Evolutionary conservation across 2,888 invertebrate genomes (phyloP).

Genomic region (Drymonia ruficornis): DNA sequence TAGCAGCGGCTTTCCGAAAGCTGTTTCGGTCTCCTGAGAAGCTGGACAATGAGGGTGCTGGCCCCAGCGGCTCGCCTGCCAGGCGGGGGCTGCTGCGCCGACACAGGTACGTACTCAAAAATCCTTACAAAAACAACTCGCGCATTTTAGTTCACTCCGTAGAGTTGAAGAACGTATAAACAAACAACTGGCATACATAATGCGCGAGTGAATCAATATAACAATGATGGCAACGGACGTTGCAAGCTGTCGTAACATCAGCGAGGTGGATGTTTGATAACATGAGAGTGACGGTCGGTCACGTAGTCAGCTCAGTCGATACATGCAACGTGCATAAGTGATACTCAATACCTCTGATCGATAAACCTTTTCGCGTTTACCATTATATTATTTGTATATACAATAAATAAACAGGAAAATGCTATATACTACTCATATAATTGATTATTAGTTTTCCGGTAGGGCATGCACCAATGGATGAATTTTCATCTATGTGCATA

Average conservation of each 20-base stretch:
- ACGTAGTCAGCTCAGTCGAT: conserved; percentile 28
- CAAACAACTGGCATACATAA: conserved; percentile 25
- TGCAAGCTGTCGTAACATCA: conserved; percentile 34
- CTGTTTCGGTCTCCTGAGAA: conserved; percentile 90
- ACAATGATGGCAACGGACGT: conserved; percentile 21
- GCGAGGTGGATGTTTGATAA: conserved; percentile 43
- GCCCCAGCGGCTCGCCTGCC: conserved; percentile 86
- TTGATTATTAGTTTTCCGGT: not conserved
- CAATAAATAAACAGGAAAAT: conserved; percentile 10
- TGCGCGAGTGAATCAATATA: conserved; percentile 27
- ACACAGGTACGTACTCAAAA: conserved; percentile 65
- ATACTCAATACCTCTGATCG: not conserved
- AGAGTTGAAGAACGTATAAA: conserved; percentile 16
- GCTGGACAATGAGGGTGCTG: conserved; percentile 86
- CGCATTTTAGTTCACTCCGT: not conserved
- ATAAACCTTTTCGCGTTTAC: no score
- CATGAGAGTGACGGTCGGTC: conserved; percentile 26
- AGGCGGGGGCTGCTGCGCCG: conserved; percentile 80
- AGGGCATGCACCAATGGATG: no score
- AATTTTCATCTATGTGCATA: no score
- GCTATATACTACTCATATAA: conserved; percentile 14
- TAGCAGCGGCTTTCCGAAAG: conserved; percentile 91
- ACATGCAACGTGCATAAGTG: conserved; percentile 1
- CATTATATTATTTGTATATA: no score
- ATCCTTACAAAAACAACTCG: not conserved